Base-by-base conservation (phyloP, 2,888 invertebrate genomes). In the Acleris cristana region DNA sequence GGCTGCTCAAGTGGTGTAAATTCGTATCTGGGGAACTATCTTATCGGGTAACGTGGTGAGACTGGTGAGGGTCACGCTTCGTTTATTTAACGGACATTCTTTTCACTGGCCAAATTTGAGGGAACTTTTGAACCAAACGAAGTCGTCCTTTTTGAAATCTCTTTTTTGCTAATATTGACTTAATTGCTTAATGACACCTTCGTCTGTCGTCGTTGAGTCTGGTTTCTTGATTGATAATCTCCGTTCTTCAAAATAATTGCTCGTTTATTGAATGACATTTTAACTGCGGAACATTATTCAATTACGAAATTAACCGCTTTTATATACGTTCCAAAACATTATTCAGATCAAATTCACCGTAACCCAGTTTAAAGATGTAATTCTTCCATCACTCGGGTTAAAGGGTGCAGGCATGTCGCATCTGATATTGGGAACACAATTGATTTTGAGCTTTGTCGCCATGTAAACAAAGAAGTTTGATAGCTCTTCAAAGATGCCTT, bases 391-490 rank as follows among this genome's bases (percentile, higher is more conserved):
- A 70, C 72, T 75, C 76, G 81, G 87, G 85, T 87, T 84, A 90
- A 86, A 89, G 88, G 85, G 85, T 81, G 83, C 74, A 78, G 73
- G 78, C 76, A 76, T 82, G 83, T 80, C 77, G 81, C 86, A 86
- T 86, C 80, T 86, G 84, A 73, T 71, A 74, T 70, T 66, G 73
- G 64, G 70, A 70, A 56, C 72, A 72, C 81, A 81, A 79, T 72
- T 78, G 74, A 88, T 83, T 85, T 76, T 81, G 77, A 77, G 75
- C 84, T 83, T 83, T 89, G 78, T 79, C 76, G 70, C 74, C 69
- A 71, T 72, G 70, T 76, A 64, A 56, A 74, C 80, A 86, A 40
- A 83, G 83, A 77, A 76, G 75, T 82, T 76, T 79, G 83, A 79
- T 86, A 77, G 79, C 75, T 72, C 75, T 73, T 79, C 74, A 74